phyloP scores from a whole-genome alignment of 1,140 invertebrate species.

The Cotesia glomerata region DNA sequence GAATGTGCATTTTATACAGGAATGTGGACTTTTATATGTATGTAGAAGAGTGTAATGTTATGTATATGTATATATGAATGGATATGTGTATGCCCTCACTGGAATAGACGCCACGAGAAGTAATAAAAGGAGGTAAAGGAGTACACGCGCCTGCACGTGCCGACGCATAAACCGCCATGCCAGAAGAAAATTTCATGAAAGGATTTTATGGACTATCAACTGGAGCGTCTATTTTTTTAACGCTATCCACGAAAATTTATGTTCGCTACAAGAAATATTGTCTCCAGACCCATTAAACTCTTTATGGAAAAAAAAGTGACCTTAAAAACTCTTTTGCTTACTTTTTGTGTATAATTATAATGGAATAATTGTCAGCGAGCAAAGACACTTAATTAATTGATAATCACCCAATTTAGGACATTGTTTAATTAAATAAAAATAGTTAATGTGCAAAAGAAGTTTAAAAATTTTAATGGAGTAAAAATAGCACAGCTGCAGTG shows the following conservation, averaged over 20 bases:
- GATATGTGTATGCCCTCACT: background rate
- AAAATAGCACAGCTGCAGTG: background rate
- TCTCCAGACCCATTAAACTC: too few species aligned
- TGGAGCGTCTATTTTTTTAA: background rate
- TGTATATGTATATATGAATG: background rate
- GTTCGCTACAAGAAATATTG: background rate
- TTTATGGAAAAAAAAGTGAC: too few species aligned
- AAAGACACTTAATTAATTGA: too few species aligned
- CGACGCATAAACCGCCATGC: conserved; percentile 10
- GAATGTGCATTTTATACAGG: background rate
- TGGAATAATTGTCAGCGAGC: too few species aligned
- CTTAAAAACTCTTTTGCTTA: too few species aligned
- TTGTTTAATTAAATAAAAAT: too few species aligned
- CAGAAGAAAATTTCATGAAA: conserved; percentile 15
- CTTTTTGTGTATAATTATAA: too few species aligned
- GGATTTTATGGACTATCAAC: conserved; percentile 18
- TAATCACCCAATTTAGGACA: too few species aligned
- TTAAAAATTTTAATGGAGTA: too few species aligned
- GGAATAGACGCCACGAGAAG: background rate
- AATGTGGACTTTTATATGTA: background rate
- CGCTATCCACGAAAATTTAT: background rate
- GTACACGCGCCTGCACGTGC: conserved; percentile 27
- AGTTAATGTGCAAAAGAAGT: too few species aligned
- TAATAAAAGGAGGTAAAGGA: conserved; percentile 2
- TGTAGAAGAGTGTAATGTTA: background rate